Evolutionary conservation across 2,113 vertebrate genomes (phyloP).

Genomic region (Python bivittatus): DNA sequence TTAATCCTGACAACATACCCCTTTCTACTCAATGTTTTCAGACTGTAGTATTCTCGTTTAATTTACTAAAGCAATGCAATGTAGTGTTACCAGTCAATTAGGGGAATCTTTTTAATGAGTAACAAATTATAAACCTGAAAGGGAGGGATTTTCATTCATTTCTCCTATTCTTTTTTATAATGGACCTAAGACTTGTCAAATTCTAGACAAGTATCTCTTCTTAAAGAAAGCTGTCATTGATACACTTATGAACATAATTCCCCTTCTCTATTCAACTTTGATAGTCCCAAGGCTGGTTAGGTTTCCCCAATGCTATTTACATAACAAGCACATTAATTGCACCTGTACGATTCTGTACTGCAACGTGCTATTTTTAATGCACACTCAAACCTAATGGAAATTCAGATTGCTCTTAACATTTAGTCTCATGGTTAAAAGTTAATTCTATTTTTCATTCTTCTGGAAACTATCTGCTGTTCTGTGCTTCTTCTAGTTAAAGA

Average conservation of each 20-base stretch:
- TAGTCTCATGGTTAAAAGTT: background rate
- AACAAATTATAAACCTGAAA: background rate
- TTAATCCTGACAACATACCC: background rate
- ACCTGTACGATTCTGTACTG: background rate
- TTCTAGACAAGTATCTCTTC: background rate
- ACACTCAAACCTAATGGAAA: background rate
- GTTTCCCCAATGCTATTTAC: background rate
- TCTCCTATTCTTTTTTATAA: background rate
- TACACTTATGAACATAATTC: background rate
- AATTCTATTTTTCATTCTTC: background rate
- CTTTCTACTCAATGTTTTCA: background rate
- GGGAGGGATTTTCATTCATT: background rate
- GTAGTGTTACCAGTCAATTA: background rate
- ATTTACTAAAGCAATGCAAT: background rate
- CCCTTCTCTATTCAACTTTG: too few species aligned
- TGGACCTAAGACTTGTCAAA: background rate
- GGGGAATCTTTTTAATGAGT: too few species aligned
- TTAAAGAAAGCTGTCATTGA: background rate
- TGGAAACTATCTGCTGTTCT: conserved; percentile 45
- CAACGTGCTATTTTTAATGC: background rate
- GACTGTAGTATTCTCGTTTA: background rate
- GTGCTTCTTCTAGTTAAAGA: conserved; percentile 55
- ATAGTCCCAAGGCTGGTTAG: background rate
- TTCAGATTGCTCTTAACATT: background rate
- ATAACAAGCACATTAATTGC: background rate